Base-by-base conservation (phyloP, 2,888 invertebrate genomes). In the Hydrotaea cyrtoneurina region DNA sequence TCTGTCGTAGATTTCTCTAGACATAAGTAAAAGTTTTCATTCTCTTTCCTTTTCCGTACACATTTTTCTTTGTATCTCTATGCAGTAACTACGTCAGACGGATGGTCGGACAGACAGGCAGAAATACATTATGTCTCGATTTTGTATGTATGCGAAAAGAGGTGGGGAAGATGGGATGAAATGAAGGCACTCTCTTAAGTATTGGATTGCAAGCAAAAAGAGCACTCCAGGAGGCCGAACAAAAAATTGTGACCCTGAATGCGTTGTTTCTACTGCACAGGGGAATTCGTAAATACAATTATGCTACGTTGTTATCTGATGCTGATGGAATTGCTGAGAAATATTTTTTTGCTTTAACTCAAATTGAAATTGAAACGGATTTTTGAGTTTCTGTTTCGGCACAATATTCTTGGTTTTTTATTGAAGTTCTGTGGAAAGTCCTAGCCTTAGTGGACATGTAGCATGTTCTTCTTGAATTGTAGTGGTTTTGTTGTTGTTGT, bases 81-180 rank as follows among this genome's bases (percentile, higher is more conserved):
- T 75, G 69, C 71, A 71, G 78, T 74, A 82, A 75, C 75, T 55
- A 79, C 72, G 72, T 73, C 46, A 77, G 66, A n/a, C 62, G 62
- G 53, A 82, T n/a, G n/a, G n/a, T n/a, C 64, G 74, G 31, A 71
- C 31, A n/a, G 23, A 26, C 26, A 17, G 17, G 11, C 31, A 74
- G 36, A 31, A 23, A 46, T 21, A 10, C 19, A 57, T 23, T 74
- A 78, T 73, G 31, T 50, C 71, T 17, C 46, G 50, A 50, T 43
- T 31, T n/a, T 57, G 36, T 13, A 11, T 23, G 59, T 10, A 62
- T 8, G 31, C 36, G 26, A 43, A 53, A 62, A 23, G 23, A 13
- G 15, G 17, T 7, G 50, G 50, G 50, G 15, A 50, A n/a, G n/a
- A 50, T 50, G 50, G 50, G 50, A n/a, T 50, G 50, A 50, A 50